Base-by-base conservation (phyloP, 2,113 vertebrate species). In the Zapornia atra region DNA sequence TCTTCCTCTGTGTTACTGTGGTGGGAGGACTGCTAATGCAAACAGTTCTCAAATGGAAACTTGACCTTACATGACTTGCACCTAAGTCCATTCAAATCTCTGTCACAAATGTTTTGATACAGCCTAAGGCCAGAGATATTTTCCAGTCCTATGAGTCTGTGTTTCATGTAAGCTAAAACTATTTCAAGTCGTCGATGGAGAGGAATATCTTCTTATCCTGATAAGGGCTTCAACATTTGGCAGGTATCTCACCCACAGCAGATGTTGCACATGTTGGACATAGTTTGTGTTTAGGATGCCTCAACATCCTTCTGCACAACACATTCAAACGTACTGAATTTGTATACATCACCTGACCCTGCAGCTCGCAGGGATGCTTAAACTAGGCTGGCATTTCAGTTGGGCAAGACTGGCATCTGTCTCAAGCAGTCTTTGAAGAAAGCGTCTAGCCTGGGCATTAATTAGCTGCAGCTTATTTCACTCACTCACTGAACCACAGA, bases 11-110 rank as follows among this genome's bases (percentile, higher is more conserved):
- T 29, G 48, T 78, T 88, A 51, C 65, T 4, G 2, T 48, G 8
- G 86, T 57, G 24, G 88, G 78, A 86, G 72, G 48, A 48, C 68
- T 81, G 65, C 76, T 96, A 84, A 94, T 93, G 83, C 73, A 96
- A 96, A 92, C 22, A 53, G 61, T 25, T 96, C 77, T 68, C 92
- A 95, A 92, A 88, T 51, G 77, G 86, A 86, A 96, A 69, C 77
- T 89, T 94, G 96, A 95, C 96, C 96, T 96, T 92, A 94, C 15
- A 72, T 79, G 89, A 92, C 95, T 97, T 76, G 89, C 73, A 96
- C 95, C 94, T 94, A 95, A 97, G 93, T 96, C 96, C 91, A 87
- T 96, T 96, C 90, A 96, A 89, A 97, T 97, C 75, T 97, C 93
- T 92, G 84, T 96, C 94, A 95, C 81, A 96, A 93, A 20, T 82